A percentile compares a stretch with the other conserved stretches of the same genome.
Evolutionary conservation across 2,888 invertebrate species (phyloP).

Genomic region (Agrotis segetum): DNA sequence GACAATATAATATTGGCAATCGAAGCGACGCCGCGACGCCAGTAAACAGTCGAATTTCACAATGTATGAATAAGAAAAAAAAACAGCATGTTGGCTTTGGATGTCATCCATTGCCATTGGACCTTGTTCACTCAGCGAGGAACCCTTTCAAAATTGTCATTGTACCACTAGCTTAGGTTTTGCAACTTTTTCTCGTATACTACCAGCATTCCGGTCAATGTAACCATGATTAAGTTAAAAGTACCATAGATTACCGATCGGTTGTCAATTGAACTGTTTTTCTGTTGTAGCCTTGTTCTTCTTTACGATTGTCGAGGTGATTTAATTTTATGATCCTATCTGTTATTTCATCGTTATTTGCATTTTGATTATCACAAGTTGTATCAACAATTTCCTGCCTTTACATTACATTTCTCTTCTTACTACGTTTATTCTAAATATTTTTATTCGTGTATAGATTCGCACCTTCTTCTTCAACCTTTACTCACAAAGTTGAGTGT

Average conservation of each 20-base stretch:
- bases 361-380: neutral
- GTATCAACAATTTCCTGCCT: too few species aligned
- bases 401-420: neutral
- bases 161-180: conserved; percentile 64
- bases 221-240: conserved; percentile 34
- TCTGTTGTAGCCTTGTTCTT: neutral
- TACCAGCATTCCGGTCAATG: conserved; percentile 42
- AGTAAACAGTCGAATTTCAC: conserved; percentile 50
- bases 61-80: conserved; percentile 44
- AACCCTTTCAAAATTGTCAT: conserved; percentile 72
- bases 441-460: neutral
- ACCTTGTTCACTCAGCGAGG: conserved; percentile 57
- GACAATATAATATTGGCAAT: conserved; percentile 44
- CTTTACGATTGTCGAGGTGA: neutral
- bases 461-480: too few species aligned
- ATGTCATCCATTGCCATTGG: conserved; percentile 57
- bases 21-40: conserved; percentile 9
- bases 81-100: conserved; percentile 47
- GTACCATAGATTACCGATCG: conserved; percentile 28
- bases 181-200: conserved; percentile 61
- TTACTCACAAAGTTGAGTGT: too few species aligned
- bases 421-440: neutral
- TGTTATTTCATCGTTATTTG: neutral
- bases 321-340: neutral
- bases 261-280: conserved; percentile 8